Conservation (phyloP, 2,113 vertebrate species). For the Poicephalus meyeri region DNA sequence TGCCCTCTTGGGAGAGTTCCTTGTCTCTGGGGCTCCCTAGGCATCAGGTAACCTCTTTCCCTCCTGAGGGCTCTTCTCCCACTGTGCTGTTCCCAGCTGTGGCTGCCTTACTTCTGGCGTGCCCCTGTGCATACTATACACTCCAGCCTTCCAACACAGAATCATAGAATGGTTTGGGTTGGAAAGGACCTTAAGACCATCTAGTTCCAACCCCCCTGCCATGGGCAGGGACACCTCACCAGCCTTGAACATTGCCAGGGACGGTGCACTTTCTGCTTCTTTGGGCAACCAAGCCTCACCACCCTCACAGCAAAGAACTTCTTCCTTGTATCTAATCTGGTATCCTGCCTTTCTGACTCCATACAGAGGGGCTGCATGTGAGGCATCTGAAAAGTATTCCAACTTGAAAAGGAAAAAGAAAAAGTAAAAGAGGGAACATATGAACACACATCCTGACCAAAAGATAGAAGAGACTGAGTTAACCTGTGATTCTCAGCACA, state of each 20-base stretch:
- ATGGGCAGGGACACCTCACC: neutral
- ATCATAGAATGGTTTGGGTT: neutral
- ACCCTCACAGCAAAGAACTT: neutral
- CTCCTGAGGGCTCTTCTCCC: accelerated
- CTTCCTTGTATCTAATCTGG: neutral
- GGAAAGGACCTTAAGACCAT: neutral
- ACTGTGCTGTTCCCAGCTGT: accelerated
- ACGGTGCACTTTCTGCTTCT: neutral
- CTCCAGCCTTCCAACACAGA: neutral
- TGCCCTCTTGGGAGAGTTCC: neutral
- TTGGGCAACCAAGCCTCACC: neutral
- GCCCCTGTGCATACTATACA: accelerated
- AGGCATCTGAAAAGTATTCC: neutral
- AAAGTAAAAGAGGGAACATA: neutral
- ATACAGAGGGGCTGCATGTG: accelerated
- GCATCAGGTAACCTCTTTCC: neutral
- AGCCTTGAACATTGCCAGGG: neutral
- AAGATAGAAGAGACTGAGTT: neutral
- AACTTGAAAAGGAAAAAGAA: neutral
- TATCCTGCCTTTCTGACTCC: neutral
- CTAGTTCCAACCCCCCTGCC: neutral
- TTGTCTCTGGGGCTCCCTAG: neutral
- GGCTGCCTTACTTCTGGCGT: neutral
- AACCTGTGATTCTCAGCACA: neutral
- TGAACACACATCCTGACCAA: accelerated